Percentiles rank a stretch among this genome's conserved stretches.
Evolutionary conservation across 2,888 invertebrate species (phyloP).

Genomic region (Andrena flavipes): DNA sequence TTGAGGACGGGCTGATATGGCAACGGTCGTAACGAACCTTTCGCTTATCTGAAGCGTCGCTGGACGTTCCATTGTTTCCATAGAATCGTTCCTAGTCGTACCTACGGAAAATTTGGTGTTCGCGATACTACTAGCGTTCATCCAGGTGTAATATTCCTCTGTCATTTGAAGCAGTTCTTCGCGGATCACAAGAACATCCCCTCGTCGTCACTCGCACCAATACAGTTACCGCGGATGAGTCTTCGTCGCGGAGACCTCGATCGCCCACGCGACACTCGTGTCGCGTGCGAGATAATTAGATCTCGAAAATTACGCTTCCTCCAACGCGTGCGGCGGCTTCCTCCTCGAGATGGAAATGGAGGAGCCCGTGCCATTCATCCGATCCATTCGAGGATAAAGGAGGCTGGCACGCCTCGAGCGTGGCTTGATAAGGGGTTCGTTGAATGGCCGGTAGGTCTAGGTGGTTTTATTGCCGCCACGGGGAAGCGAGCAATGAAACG

Average conservation of each 20-base stretch:
- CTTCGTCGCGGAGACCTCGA: too few relatives aligned
- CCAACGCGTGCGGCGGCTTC: neutral
- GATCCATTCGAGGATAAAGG: conserved; percentile 10
- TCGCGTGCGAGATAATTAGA: neutral
- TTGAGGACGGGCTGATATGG: conserved; percentile 31
- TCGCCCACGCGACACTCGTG: neutral
- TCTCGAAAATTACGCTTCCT: neutral
- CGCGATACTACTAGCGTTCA: too few relatives aligned
- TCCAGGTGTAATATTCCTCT: too few relatives aligned
- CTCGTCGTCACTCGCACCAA: too few relatives aligned
- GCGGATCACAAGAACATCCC: too few relatives aligned
- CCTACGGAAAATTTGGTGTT: too few relatives aligned
- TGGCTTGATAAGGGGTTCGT: conserved; percentile 5
- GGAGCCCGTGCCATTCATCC: conserved; percentile 2
- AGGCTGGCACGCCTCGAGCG: neutral
- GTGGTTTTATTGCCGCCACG: conserved; percentile 40
- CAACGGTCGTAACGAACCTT: neutral
- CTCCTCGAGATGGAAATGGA: neutral
- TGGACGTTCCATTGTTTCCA: neutral
- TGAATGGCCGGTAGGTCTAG: neutral
- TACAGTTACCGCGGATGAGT: too few relatives aligned
- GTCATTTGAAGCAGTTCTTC: too few relatives aligned
- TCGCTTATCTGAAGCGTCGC: neutral
- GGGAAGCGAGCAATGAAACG: conserved; percentile 45
- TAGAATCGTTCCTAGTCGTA: neutral